Percentiles rank a stretch among this genome's conserved stretches.
Evolutionary conservation across 1,140 invertebrate genomes (phyloP).

Genomic region (Anastatus disparis): DNA sequence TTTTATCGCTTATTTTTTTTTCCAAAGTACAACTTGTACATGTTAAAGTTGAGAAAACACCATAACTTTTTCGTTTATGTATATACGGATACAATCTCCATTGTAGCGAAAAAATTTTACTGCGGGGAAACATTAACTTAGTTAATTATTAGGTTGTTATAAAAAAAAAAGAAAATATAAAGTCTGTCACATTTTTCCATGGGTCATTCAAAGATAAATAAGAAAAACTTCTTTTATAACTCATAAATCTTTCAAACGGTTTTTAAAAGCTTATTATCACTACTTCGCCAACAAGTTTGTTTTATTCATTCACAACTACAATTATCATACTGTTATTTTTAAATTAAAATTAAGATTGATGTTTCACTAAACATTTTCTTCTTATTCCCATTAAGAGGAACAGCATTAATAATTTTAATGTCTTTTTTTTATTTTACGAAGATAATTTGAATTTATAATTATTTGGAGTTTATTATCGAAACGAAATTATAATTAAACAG

Average conservation of each 20-base stretch:
- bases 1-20: too few species aligned
- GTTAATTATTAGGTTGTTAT: not conserved
- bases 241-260: not conserved
- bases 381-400: not conserved
- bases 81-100: not conserved
- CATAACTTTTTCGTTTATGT: not conserved
- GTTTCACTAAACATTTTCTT: not conserved
- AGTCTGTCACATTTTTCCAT: constrained; percentile 1
- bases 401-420: too few species aligned
- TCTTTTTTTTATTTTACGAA: too few species aligned
- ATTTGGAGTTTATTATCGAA: too few species aligned
- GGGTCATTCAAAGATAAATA: constrained; percentile 11
- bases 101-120: not conserved
- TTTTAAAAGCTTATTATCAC: constrained; percentile 23
- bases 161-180: too few species aligned
- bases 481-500: too few species aligned
- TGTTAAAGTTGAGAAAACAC: not conserved
- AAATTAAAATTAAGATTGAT: not conserved
- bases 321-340: not conserved
- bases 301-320: constrained; percentile 2
- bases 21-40: not conserved
- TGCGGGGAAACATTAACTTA: not conserved
- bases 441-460: too few species aligned
- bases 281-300: constrained; percentile 12
- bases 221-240: not conserved